phyloP scores from a whole-genome alignment of 2,888 invertebrate species.

The Drosophila leonis region DNA sequence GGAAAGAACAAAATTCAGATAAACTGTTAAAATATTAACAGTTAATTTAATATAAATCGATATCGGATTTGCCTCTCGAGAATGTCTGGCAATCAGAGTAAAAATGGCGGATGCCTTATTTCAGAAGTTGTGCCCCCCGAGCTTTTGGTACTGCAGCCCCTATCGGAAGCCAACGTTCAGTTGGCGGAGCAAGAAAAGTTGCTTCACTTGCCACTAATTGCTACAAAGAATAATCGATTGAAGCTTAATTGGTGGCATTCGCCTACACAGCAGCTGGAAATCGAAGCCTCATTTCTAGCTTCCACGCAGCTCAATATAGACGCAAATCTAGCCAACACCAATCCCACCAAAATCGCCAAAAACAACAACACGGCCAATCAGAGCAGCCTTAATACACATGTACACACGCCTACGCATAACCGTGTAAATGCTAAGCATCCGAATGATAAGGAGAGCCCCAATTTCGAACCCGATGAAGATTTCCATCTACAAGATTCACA shows the following conservation, averaged over 20 bases:
- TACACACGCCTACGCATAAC: constrained; percentile 16
- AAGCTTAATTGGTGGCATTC: constrained; percentile 82
- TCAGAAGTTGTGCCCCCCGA: constrained; percentile 26
- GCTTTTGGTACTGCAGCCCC: constrained; percentile 49
- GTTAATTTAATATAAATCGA: background rate
- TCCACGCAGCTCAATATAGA: background rate
- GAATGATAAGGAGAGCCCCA: background rate
- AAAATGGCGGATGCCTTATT: constrained; percentile 12
- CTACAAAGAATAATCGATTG: constrained; percentile 71
- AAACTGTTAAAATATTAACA: background rate
- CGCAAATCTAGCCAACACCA: background rate
- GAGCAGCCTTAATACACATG: constrained; percentile 35
- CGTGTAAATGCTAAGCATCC: constrained; percentile 11
- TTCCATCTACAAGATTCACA: constrained; percentile 58
- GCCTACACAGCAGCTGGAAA: constrained; percentile 49
- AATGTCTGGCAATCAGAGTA: constrained; percentile 36
- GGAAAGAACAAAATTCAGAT: background rate
- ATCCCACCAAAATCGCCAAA: constrained; percentile 14
- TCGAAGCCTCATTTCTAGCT: constrained; percentile 21
- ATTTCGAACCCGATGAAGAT: constrained; percentile 37
- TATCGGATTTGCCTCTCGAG: background rate
- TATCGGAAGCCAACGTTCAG: constrained; percentile 13
- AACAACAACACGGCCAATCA: constrained; percentile 52
- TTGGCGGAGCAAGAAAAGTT: constrained; percentile 4
- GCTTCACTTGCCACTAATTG: constrained; percentile 51